A percentile compares a stretch with the other conserved stretches of the same genome.
Evolutionary conservation across 2,888 invertebrate genomes (phyloP).

Genomic region (Isoperla grammatica): DNA sequence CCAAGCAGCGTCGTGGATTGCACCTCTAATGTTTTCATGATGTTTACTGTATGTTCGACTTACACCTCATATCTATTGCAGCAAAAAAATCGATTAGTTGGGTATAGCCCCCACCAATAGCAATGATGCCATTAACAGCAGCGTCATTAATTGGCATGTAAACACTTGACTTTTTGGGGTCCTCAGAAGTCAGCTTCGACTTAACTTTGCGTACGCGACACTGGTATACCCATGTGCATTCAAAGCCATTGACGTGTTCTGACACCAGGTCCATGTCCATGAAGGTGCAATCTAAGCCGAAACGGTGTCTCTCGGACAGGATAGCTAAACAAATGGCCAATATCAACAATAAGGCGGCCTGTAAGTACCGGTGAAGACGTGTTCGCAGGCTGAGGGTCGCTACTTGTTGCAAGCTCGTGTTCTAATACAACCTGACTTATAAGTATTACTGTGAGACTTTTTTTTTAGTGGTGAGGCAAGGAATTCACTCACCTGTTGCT

Average conservation of each 20-base stretch:
- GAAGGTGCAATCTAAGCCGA: background rate
- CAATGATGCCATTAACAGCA: conserved; percentile 1
- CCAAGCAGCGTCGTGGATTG: conserved; percentile 1
- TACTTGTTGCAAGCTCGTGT: no score
- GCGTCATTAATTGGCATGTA: background rate
- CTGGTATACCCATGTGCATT: background rate
- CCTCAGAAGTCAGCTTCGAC: background rate
- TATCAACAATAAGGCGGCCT: conserved; percentile 1
- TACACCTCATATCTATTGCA: conserved; percentile 1
- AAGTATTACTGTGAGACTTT: no score
- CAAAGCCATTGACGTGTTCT: background rate
- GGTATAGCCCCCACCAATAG: conserved; percentile 1
- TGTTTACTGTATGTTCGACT: background rate
- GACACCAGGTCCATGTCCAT: background rate
- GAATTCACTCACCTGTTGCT: no score
- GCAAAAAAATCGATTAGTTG: conserved; percentile 2
- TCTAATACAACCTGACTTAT: no score
- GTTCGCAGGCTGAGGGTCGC: no score
- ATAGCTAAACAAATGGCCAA: background rate
- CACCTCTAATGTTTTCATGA: background rate
- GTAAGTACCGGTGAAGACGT: no score
- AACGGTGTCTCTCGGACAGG: background rate
- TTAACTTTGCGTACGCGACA: no score
- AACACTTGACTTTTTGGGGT: background rate
- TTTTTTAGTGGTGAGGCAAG: no score